A percentile compares a stretch with the other conserved stretches of the same genome.
These are phyloP conservation scores for Thunnus albacares DNA, from an alignment of 2,797 vertebrate species.

Conservation along the genomic window DNA sequence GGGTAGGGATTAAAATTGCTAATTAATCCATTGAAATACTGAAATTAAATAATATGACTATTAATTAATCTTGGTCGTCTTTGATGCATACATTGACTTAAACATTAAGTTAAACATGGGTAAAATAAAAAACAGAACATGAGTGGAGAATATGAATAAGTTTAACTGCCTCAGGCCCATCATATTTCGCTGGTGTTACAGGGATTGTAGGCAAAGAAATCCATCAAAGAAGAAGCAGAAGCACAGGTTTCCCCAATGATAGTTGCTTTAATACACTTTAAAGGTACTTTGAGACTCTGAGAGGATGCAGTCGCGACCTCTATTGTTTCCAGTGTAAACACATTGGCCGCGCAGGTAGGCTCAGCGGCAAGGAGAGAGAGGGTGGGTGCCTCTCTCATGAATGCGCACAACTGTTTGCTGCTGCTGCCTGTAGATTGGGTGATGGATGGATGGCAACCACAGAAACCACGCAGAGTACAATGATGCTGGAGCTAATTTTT, in stretches of 20 bases:
- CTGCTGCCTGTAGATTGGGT: not conserved
- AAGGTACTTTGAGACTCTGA: not conserved
- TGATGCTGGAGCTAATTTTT: not conserved
- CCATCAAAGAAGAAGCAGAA: not conserved
- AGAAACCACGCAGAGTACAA: not conserved
- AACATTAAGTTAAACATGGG: not conserved
- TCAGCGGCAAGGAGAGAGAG: too few species aligned
- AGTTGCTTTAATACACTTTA: not conserved
- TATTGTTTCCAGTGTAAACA: not conserved
- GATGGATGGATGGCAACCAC: conserved; percentile 1
- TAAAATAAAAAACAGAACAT: not conserved
- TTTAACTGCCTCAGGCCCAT: not conserved
- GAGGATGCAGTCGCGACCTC: not conserved
- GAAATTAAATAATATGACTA: not conserved
- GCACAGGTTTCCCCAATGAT: not conserved
- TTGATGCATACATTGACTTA: not conserved
- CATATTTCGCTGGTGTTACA: not conserved
- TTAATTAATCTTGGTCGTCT: not conserved
- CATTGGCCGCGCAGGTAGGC: not conserved
- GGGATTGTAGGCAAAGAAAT: not conserved
- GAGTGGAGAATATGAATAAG: not conserved
- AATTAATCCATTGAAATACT: not conserved
- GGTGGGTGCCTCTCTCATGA: not conserved
- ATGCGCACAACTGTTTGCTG: not conserved
- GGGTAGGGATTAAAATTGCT: not conserved